These are phyloP conservation scores for Polypedilum pembai DNA, from an alignment of 1,140 invertebrate genomes.

Conservation along the genomic window DNA sequence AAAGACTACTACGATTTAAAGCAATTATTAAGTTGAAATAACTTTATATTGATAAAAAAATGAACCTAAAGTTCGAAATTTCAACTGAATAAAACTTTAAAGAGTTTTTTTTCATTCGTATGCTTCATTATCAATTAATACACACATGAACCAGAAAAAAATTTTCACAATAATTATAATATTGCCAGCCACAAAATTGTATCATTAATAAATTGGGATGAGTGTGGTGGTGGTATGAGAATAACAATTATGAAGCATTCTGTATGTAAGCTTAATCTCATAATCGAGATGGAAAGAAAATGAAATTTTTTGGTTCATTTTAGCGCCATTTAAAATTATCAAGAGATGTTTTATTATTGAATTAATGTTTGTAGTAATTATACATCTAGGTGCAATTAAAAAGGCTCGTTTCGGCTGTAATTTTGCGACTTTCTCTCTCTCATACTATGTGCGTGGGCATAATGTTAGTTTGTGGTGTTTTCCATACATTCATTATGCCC, in stretches of 20 bases:
- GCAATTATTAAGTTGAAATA: too few species aligned
- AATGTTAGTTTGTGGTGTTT: too few species aligned
- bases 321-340: constrained; percentile 23
- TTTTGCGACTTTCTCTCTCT: background rate
- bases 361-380: constrained; percentile 25
- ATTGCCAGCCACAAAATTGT: background rate
- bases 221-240: background rate
- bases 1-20: too few species aligned
- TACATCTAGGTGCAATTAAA: constrained; percentile 23
- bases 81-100: background rate
- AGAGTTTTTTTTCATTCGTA: background rate
- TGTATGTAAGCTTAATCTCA: background rate
- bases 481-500: background rate
- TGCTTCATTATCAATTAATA: constrained; percentile 7
- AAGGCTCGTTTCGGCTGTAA: background rate
- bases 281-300: constrained; percentile 5
- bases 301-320: constrained; percentile 1
- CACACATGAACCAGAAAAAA: background rate
- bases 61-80: too few species aligned
- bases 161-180: background rate
- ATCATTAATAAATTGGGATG: background rate
- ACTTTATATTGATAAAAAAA: too few species aligned
- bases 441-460: too few species aligned
- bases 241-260: background rate
- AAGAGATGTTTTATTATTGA: constrained; percentile 22